Percentiles rank a stretch among this genome's conserved stretches.
These are phyloP conservation scores for Taeniopygia guttata DNA, from an alignment of 2,797 vertebrate species.

Conservation along the genomic window DNA sequence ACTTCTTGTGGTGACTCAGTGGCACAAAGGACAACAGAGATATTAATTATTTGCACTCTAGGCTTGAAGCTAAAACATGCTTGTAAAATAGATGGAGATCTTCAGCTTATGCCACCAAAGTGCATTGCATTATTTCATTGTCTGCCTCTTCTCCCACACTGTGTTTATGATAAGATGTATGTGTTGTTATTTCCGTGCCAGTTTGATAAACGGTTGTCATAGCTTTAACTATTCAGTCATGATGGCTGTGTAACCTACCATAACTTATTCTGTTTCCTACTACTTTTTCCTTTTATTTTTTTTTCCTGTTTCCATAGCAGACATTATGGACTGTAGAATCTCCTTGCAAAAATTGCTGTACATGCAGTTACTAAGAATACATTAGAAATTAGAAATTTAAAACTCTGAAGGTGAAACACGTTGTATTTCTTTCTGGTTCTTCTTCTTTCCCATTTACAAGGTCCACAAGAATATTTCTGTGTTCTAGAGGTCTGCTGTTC, in stretches of 20 bases:
- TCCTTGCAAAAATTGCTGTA: neutral
- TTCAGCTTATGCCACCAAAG: neutral
- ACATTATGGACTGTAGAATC: neutral
- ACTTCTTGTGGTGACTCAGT: neutral
- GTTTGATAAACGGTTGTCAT: constrained; percentile 27
- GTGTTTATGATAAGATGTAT: constrained; percentile 7
- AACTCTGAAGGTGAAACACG: neutral
- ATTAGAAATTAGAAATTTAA: neutral
- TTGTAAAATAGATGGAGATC: constrained; percentile 2
- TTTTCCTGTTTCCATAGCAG: neutral
- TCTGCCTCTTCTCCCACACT: neutral
- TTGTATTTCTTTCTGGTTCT: neutral
- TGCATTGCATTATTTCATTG: neutral
- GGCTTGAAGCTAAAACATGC: neutral
- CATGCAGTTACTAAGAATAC: neutral
- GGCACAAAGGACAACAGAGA: neutral
- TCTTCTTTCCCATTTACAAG: neutral
- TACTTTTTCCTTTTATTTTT: too few species aligned
- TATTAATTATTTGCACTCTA: neutral
- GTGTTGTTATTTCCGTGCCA: constrained; percentile 8
- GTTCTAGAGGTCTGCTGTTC: neutral
- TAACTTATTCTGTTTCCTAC: neutral
- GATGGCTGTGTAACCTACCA: constrained; percentile 11
- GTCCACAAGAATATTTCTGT: neutral
- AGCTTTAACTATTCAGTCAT: constrained; percentile 32